phyloP scores from a whole-genome alignment of 2,888 invertebrate species.

The Ommatoiulus sabulosus region DNA sequence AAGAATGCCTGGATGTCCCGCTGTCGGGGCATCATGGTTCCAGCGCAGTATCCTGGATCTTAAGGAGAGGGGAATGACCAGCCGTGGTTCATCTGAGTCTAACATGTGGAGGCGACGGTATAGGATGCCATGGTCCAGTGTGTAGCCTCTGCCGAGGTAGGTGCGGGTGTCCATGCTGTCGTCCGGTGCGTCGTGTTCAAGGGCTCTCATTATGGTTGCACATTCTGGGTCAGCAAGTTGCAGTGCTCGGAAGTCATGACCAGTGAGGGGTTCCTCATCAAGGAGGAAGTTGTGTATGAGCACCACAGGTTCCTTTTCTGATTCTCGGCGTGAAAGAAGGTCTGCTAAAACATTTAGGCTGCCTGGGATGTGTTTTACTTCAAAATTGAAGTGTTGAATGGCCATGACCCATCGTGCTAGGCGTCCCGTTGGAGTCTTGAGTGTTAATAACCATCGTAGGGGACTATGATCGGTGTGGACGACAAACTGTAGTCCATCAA shows the following conservation, averaged over 20 bases:
- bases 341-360: not conserved
- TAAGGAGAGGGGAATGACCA: too few relatives aligned
- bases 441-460: not conserved
- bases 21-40: too few relatives aligned
- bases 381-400: not conserved
- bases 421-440: not conserved
- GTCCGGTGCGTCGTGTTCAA: too few relatives aligned
- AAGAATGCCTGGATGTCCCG: too few relatives aligned
- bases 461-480: not conserved
- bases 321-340: not conserved
- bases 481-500: not conserved
- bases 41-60: too few relatives aligned
- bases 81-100: too few relatives aligned
- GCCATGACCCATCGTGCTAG: not conserved
- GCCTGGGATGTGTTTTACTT: not conserved
- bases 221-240: not conserved
- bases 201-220: too few relatives aligned
- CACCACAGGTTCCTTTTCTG: not conserved
- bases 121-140: too few relatives aligned
- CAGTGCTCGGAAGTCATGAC: not conserved
- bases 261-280: not conserved
- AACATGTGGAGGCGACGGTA: too few relatives aligned
- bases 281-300: not conserved
- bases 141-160: too few relatives aligned
- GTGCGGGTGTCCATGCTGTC: too few relatives aligned